phyloP scores from a whole-genome alignment of 2,113 vertebrate species.

The Spheniscus mendiculus region DNA sequence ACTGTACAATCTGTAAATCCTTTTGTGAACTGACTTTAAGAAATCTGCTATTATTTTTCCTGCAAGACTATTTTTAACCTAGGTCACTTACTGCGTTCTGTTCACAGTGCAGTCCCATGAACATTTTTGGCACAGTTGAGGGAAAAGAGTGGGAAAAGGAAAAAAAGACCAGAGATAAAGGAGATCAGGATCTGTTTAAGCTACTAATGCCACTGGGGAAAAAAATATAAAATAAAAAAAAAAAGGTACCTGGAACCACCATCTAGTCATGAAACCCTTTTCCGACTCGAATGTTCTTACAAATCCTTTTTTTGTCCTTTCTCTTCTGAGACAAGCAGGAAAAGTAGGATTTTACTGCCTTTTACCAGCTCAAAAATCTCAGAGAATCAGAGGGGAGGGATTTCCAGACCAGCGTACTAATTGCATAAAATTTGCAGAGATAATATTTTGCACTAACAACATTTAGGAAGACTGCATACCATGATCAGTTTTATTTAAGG shows the following conservation, averaged over 20 bases:
- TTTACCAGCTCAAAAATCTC: not conserved
- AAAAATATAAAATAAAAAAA: not conserved
- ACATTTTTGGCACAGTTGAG: not conserved
- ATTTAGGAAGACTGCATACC: not conserved
- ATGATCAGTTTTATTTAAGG: not conserved
- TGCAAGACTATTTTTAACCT: not conserved
- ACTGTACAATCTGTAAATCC: not conserved
- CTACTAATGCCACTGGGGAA: rapidly evolving
- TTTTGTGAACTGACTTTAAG: not conserved
- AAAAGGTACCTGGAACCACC: not conserved
- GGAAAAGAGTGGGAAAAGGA: not conserved
- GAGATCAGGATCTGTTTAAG: not conserved
- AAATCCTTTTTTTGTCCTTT: not conserved
- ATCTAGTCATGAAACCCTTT: not conserved
- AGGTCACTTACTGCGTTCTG: not conserved
- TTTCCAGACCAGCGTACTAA: not conserved
- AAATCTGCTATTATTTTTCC: not conserved
- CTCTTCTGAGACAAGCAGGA: not conserved
- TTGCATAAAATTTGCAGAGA: not conserved
- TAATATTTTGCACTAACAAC: not conserved
- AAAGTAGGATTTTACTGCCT: not conserved
- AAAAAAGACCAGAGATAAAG: not conserved
- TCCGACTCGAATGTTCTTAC: not conserved
- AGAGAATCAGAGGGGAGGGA: not conserved
- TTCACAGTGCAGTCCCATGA: not conserved